Conservation (phyloP, 2,113 vertebrate genomes). For the Gobio gobio region DNA sequence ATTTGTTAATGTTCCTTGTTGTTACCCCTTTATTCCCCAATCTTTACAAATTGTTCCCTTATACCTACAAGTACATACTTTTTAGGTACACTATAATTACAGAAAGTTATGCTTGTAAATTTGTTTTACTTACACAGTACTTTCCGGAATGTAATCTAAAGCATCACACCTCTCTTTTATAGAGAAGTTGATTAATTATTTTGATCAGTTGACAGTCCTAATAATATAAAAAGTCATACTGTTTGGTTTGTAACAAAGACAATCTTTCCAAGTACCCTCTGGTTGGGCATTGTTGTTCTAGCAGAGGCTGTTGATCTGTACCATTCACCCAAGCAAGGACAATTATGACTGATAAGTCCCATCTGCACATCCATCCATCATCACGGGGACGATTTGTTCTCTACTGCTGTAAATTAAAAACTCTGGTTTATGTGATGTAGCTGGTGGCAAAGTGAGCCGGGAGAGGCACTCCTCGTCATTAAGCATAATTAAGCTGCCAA, state of each 20-base stretch:
- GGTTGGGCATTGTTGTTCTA: neutral
- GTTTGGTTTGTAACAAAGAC: neutral
- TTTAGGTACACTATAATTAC: no score
- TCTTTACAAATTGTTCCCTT: no score
- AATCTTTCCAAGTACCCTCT: neutral
- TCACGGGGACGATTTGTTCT: constrained; percentile 5
- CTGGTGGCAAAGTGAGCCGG: constrained; percentile 26
- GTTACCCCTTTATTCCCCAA: no score
- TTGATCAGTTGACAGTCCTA: no score
- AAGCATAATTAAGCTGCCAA: constrained; percentile 58
- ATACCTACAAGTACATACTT: no score
- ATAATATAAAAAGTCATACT: neutral
- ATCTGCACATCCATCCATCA: constrained; percentile 23
- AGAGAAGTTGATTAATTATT: no score
- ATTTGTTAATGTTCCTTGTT: no score
- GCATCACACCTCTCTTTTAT: no score
- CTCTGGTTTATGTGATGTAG: constrained; percentile 49
- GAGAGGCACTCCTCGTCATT: constrained; percentile 50
- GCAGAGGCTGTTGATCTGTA: neutral
- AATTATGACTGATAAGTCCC: constrained; percentile 44
- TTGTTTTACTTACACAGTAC: no score
- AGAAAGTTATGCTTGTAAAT: no score
- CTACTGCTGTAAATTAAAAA: constrained; percentile 48
- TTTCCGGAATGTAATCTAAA: no score
- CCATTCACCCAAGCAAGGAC: constrained; percentile 7